phyloP scores from a whole-genome alignment of 2,888 invertebrate genomes.

The Marasmarcha lunaedactyla region DNA sequence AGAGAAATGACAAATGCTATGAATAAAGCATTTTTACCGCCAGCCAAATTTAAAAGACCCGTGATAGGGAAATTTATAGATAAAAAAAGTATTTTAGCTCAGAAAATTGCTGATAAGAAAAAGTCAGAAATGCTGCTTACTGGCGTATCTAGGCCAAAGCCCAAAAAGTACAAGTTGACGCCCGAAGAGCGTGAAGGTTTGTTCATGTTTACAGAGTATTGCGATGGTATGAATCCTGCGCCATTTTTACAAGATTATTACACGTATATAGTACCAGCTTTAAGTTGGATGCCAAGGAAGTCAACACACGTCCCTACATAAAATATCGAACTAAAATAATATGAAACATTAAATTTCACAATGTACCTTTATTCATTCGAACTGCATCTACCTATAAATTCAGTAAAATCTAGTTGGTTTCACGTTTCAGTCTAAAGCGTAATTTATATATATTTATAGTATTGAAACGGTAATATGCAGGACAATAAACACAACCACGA shows the following conservation, averaged over 20 bases:
- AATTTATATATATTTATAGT: too few species aligned
- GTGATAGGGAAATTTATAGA: conserved; percentile 40
- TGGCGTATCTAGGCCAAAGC: conserved; percentile 24
- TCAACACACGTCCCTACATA: too few species aligned
- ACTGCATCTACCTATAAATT: too few species aligned
- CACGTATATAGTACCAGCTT: conserved; percentile 38
- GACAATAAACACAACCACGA: too few species aligned
- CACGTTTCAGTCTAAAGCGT: too few species aligned
- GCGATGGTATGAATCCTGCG: conserved; percentile 46
- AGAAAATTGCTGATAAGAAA: conserved; percentile 29
- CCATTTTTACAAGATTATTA: conserved; percentile 45
- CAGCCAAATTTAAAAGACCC: conserved; percentile 35
- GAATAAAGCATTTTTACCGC: conserved; percentile 55
- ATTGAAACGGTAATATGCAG: too few species aligned
- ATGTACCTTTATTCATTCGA: too few species aligned
- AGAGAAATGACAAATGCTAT: conserved; percentile 56
- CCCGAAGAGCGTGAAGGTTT: conserved; percentile 44
- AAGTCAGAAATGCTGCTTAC: conserved; percentile 19
- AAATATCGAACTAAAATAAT: too few species aligned
- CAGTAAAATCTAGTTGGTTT: too few species aligned
- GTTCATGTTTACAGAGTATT: conserved; percentile 53
- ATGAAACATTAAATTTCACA: too few species aligned
- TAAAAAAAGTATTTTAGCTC: conserved; percentile 35
- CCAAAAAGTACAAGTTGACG: conserved; percentile 36
- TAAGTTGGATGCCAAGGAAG: conserved; percentile 18